Evolutionary conservation across 2,888 invertebrate species (phyloP), one percentile per base, ranked within the genome.

Genomic region (Idaea dimidiata): DNA sequence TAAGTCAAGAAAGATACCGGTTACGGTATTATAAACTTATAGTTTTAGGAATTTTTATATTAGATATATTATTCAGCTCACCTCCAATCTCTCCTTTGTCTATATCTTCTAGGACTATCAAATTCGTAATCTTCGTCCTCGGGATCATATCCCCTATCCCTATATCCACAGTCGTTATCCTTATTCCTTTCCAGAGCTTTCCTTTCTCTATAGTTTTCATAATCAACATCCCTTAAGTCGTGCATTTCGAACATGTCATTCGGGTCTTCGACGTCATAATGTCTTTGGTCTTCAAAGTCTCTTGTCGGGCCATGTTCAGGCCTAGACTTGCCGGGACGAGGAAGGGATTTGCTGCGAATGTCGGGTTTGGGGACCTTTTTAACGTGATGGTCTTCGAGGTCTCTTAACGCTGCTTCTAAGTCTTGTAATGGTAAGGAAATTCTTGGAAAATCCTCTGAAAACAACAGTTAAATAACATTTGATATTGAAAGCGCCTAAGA

Each of bases 181-280:
- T 78, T 78, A 58, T 81, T 80, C 59, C 78, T 83, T 66, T 88
- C 87, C 61, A 87, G 71, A 57, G 89, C 78, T 66, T 82, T 91
- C 74, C 73, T 89, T 77, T 94, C 94, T 53, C 90, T 89, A 66
- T 93, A 94, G 54, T 91, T 91, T 62, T 91, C 90, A 62, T 84
- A 89, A 58, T 92, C 91, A 0, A 91, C 90, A 6, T 90, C 90
- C 53, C 84, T 82, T 0, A 92, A 77, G 62, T 92, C 91, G 24
- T 89, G 91, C 89, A 91, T 90, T 68, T 90, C 89, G 32, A 80
- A 82, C 63, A 83, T 79, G 54, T 93, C 93, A n/a, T 82, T 85
- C 31, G 85, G 77, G 0, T 88, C 87, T 0, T 90, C 82, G 54
- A 80, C 59, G 62, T 90, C 80, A 66, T 82, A 81, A 63, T 82